Conservation (phyloP, 1,140 invertebrate genomes). For the Trachymyrmex septentrionalis region DNA sequence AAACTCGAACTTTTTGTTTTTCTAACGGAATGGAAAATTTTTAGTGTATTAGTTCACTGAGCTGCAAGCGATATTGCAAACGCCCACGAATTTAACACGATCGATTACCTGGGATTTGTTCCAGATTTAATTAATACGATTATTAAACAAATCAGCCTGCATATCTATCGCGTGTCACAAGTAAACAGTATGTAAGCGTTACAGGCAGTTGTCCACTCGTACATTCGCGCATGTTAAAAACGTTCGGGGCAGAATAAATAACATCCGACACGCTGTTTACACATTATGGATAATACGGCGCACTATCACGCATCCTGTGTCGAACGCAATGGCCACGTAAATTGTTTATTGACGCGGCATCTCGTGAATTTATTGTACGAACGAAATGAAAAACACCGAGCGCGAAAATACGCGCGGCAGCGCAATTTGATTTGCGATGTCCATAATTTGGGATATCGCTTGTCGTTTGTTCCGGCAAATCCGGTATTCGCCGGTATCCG, state of each 20-base stretch:
- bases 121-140: conserved; percentile 32
- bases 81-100: not conserved
- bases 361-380: conserved; percentile 47
- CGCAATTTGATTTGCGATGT: conserved; percentile 60
- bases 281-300: conserved; percentile 42
- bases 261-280: conserved; percentile 22
- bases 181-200: conserved; percentile 13
- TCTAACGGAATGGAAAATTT: conserved; percentile 28
- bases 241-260: conserved; percentile 26
- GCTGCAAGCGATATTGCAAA: conserved; percentile 16
- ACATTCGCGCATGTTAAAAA: conserved; percentile 9
- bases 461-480: conserved; percentile 38
- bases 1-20: conserved; percentile 31
- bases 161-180: not conserved
- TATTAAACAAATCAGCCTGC: conserved; percentile 31
- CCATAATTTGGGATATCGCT: conserved; percentile 49
- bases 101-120: not conserved
- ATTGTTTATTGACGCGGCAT: conserved; percentile 46
- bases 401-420: conserved; percentile 36
- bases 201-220: not conserved
- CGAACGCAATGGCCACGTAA: conserved; percentile 39
- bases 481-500: conserved; percentile 10
- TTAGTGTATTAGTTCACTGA: conserved; percentile 31
- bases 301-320: conserved; percentile 11
- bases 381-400: conserved; percentile 41